Conservation (phyloP, 1,140 invertebrate species). For the Trypoxylus dichotomus region DNA sequence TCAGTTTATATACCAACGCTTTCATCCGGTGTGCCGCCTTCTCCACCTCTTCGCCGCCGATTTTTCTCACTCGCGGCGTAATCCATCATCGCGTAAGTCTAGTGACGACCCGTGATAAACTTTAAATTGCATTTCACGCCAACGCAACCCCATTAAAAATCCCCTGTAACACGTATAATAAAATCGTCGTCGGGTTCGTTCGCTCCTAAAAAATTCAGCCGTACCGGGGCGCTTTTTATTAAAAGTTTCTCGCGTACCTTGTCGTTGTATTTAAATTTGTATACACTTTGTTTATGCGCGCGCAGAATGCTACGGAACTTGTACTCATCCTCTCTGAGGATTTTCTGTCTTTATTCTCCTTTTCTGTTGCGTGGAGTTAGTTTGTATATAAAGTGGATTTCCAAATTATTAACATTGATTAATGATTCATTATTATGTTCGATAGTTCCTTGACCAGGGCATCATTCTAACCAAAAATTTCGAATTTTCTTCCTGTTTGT, state of each 20-base stretch:
- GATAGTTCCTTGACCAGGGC: no score
- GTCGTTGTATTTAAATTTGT: not conserved
- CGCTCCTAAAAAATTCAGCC: not conserved
- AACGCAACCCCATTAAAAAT: constrained; percentile 16
- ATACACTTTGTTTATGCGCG: not conserved
- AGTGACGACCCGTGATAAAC: constrained; percentile 18
- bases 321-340: no score
- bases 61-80: not conserved
- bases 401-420: no score
- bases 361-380: no score
- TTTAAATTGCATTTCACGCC: constrained; percentile 24
- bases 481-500: no score
- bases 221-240: not conserved
- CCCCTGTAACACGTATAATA: constrained; percentile 14
- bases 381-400: no score
- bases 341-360: no score
- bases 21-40: not conserved
- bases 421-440: no score
- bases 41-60: not conserved
- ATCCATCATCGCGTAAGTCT: constrained; percentile 4
- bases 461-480: no score
- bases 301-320: no score
- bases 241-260: not conserved
- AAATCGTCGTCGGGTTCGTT: not conserved
- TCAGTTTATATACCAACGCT: not conserved